Evolutionary conservation across 2,888 invertebrate species (phyloP).

Genomic region (Tricholauxania praeusta): DNA sequence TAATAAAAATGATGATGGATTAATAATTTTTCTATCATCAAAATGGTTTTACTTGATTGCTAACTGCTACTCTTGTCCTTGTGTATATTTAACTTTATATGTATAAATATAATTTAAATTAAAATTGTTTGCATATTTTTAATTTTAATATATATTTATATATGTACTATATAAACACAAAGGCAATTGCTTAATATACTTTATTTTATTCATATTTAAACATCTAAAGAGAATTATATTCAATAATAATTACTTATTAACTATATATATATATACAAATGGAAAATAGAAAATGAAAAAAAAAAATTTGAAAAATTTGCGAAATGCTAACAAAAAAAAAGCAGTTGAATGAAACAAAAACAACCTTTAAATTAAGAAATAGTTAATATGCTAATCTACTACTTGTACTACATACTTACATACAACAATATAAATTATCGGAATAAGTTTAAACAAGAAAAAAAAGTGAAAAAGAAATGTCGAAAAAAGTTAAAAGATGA

Average conservation of each 20-base stretch:
- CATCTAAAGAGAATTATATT: conserved; percentile 47
- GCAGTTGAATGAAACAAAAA: conserved; percentile 46
- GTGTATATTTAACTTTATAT: conserved; percentile 47
- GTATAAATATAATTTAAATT: conserved; percentile 42
- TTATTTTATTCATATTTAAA: conserved; percentile 41
- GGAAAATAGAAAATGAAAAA: conserved; percentile 50
- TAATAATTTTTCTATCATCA: too few relatives aligned
- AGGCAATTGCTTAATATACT: conserved; percentile 4
- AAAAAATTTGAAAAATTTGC: conserved; percentile 49
- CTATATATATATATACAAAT: conserved; percentile 47
- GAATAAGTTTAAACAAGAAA: conserved; percentile 50
- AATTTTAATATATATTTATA: conserved; percentile 34
- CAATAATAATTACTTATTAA: conserved; percentile 49
- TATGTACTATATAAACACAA: conserved; percentile 29
- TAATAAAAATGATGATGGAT: too few relatives aligned
- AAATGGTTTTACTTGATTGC: too few relatives aligned
- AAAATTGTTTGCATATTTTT: conserved; percentile 28
- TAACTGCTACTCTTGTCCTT: conserved; percentile 30
- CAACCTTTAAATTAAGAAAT: conserved; percentile 52
- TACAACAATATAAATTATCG: conserved; percentile 44
- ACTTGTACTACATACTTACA: conserved; percentile 25
- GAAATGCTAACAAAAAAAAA: conserved; percentile 43
- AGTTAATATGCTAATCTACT: conserved; percentile 46
- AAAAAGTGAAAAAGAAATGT: conserved; percentile 13
- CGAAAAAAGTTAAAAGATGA: conserved; percentile 17